Evolutionary conservation across 2,113 vertebrate species (phyloP).

Genomic region (Etia nguti): DNA sequence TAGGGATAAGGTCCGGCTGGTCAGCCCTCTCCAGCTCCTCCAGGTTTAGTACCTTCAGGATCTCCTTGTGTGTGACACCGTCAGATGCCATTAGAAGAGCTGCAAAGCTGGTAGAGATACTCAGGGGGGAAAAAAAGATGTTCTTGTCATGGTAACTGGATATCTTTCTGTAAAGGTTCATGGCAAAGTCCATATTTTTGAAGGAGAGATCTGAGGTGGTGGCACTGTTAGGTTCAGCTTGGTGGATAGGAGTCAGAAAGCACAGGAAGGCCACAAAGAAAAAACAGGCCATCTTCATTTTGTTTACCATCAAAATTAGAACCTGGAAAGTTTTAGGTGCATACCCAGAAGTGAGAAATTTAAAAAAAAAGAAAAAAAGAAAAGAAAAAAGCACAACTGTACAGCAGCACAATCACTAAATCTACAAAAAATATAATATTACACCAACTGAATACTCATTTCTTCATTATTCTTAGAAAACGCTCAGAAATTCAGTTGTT

Average conservation of each 20-base stretch:
- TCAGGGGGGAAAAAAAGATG: constrained; percentile 84
- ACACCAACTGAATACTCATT: background rate
- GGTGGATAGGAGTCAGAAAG: constrained; percentile 17
- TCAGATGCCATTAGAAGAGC: constrained; percentile 72
- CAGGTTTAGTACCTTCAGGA: constrained; percentile 74
- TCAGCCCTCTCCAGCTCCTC: constrained; percentile 45
- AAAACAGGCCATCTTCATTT: constrained; percentile 43
- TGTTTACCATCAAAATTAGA: background rate
- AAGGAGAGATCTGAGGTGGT: constrained; percentile 74
- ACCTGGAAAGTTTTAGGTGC: background rate
- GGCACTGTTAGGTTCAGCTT: background rate
- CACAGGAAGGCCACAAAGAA: constrained; percentile 36
- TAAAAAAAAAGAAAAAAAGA: background rate
- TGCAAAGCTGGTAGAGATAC: constrained; percentile 76
- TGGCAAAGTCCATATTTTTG: constrained; percentile 82
- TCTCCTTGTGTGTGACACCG: constrained; percentile 73
- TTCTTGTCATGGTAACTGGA: constrained; percentile 81
- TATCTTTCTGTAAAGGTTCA: constrained; percentile 85
- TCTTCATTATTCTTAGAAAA: background rate
- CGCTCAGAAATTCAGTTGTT: background rate
- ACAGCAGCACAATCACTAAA: background rate
- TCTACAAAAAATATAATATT: background rate
- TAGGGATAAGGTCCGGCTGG: constrained; percentile 61
- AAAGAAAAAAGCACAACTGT: background rate
- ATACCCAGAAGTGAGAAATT: constrained; percentile 15